phyloP scores from a whole-genome alignment of 2,888 invertebrate species.

The Colostygia pectinataria region DNA sequence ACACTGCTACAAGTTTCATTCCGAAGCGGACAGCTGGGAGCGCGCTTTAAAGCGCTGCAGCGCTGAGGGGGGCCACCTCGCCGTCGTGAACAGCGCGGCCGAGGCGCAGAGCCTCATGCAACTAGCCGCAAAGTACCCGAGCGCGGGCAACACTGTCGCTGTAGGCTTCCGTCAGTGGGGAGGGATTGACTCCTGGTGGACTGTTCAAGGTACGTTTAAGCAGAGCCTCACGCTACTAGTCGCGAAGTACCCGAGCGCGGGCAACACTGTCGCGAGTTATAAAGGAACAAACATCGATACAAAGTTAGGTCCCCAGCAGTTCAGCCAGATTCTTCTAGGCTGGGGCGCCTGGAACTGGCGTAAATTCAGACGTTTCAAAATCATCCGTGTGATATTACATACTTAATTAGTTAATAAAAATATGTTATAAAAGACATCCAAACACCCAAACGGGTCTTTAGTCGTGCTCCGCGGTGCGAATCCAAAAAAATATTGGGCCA shows the following conservation, averaged over 20 bases:
- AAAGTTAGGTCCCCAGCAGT: too few species aligned
- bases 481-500: too few species aligned
- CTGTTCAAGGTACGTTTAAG: slow-evolving; percentile 8
- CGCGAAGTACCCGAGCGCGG: neutral
- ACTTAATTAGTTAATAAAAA: too few species aligned
- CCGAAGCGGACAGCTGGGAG: neutral
- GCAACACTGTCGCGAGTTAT: neutral
- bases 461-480: too few species aligned
- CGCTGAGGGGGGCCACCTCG: slow-evolving; percentile 18
- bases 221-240: neutral
- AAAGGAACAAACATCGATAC: too few species aligned
- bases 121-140: neutral
- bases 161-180: slow-evolving; percentile 14
- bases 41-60: slow-evolving; percentile 2
- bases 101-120: neutral
- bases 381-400: too few species aligned
- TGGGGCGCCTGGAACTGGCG: too few species aligned
- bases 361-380: too few species aligned
- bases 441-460: too few species aligned
- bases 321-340: too few species aligned
- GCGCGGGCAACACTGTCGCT: neutral
- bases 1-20: slow-evolving; percentile 15
- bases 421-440: too few species aligned
- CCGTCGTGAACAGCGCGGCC: slow-evolving; percentile 5
- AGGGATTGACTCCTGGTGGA: slow-evolving; percentile 9